Conservation (phyloP, 1,140 invertebrate species). For the Euwallacea fornicatus region DNA sequence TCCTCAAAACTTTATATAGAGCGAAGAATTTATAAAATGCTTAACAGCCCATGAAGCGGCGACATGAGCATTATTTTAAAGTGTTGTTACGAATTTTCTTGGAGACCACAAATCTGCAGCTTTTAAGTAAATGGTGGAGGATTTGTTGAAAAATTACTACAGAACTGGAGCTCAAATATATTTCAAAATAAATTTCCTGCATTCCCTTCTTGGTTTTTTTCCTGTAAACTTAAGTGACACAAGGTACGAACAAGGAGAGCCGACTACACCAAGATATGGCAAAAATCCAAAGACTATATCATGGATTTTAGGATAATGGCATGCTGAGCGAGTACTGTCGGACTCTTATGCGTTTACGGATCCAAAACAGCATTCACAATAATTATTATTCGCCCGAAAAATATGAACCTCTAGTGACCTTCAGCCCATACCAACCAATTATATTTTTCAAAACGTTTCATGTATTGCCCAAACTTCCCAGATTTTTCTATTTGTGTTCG, state of each 20-base stretch:
- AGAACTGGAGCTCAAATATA: conserved; percentile 3
- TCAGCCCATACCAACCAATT: background rate
- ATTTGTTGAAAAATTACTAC: conserved; percentile 1
- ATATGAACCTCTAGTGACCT: background rate
- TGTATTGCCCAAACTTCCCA: too few relatives aligned
- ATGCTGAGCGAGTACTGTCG: conserved; percentile 1
- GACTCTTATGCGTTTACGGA: background rate
- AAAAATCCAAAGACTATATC: background rate
- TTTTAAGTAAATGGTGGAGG: background rate
- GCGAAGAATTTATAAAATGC: too few relatives aligned
- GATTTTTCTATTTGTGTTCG: too few relatives aligned
- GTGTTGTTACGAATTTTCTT: too few relatives aligned
- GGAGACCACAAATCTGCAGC: background rate
- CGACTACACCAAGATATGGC: conserved; percentile 3
- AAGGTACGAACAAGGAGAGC: background rate
- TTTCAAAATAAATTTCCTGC: too few relatives aligned
- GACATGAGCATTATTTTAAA: background rate
- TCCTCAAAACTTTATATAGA: too few relatives aligned
- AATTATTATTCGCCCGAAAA: background rate
- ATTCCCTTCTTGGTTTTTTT: too few relatives aligned
- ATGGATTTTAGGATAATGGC: background rate
- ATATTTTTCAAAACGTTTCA: too few relatives aligned
- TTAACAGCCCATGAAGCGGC: too few relatives aligned
- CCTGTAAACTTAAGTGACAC: background rate
- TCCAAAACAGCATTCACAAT: background rate